A percentile compares a stretch with the other conserved stretches of the same genome.
These are phyloP conservation scores for Tetrax tetrax DNA, from an alignment of 2,113 vertebrate genomes.

Conservation along the genomic window DNA sequence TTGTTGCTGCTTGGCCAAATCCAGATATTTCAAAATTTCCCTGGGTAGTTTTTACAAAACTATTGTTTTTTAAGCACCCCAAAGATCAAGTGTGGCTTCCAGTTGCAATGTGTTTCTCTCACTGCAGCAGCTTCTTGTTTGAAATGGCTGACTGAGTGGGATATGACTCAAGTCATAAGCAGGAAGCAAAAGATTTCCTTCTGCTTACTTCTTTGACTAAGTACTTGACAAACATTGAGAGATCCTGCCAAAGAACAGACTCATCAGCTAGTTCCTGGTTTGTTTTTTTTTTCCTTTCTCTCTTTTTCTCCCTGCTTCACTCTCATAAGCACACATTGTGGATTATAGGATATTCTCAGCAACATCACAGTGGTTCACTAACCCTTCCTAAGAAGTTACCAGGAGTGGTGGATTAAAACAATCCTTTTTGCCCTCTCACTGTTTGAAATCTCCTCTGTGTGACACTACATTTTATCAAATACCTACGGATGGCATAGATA, in stretches of 20 bases:
- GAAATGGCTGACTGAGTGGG: constrained; percentile 48
- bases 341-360: neutral
- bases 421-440: neutral
- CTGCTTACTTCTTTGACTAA: constrained; percentile 26
- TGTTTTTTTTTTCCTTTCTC: neutral
- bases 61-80: constrained; percentile 56
- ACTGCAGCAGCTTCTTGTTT: neutral
- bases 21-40: constrained; percentile 19
- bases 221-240: neutral
- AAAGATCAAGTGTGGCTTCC: constrained; percentile 40
- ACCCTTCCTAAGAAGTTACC: neutral
- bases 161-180: constrained; percentile 20
- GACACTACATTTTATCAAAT: neutral
- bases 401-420: neutral
- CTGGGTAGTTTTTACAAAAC: neutral
- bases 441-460: neutral
- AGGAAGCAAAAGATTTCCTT: constrained; percentile 28
- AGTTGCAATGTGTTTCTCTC: neutral
- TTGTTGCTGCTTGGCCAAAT: neutral
- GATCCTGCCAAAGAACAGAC: neutral
- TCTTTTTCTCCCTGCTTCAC: neutral
- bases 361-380: neutral
- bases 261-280: neutral
- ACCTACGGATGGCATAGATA: neutral
- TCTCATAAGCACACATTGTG: neutral